phyloP scores from a whole-genome alignment of 2,888 invertebrate species.

The Epirrita christyi region DNA sequence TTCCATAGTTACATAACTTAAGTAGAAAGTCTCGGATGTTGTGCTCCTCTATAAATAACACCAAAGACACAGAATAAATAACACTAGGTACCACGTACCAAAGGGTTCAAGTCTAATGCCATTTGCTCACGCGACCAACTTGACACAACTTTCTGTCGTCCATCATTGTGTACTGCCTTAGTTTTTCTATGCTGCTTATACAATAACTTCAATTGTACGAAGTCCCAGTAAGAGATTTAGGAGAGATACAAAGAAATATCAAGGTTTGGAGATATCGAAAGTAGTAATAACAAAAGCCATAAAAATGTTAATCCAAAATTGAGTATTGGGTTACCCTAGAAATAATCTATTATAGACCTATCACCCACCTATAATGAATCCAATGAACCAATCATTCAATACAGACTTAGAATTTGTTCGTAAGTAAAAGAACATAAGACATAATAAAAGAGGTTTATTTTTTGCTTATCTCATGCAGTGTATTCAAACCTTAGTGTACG shows the following conservation, averaged over 20 bases:
- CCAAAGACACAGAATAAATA: slow-evolving; percentile 41
- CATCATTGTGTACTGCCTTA: slow-evolving; percentile 43
- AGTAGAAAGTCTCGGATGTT: slow-evolving; percentile 43
- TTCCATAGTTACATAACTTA: slow-evolving; percentile 49
- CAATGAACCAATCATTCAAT: too few relatives aligned
- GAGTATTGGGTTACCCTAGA: too few relatives aligned
- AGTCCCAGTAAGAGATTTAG: slow-evolving; percentile 12
- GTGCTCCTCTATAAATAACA: slow-evolving; percentile 74
- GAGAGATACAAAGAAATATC: slow-evolving; percentile 1
- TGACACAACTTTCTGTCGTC: slow-evolving; percentile 61
- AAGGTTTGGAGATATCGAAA: neutral
- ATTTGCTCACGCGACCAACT: slow-evolving; percentile 68
- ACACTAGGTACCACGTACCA: slow-evolving; percentile 8
- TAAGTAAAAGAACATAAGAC: neutral
- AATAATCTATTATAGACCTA: too few relatives aligned
- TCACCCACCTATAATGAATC: too few relatives aligned
- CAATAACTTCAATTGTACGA: slow-evolving; percentile 15
- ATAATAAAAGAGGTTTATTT: neutral
- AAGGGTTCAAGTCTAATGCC: slow-evolving; percentile 76
- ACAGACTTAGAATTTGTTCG: too few relatives aligned
- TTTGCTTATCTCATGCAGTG: neutral
- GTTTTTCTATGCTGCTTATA: slow-evolving; percentile 18
- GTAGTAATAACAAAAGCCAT: neutral
- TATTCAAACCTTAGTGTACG: slow-evolving; percentile 2
- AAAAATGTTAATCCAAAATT: too few relatives aligned